These are phyloP conservation scores for Silurus glanis DNA, from an alignment of 2,113 vertebrate species.

Conservation along the genomic window DNA sequence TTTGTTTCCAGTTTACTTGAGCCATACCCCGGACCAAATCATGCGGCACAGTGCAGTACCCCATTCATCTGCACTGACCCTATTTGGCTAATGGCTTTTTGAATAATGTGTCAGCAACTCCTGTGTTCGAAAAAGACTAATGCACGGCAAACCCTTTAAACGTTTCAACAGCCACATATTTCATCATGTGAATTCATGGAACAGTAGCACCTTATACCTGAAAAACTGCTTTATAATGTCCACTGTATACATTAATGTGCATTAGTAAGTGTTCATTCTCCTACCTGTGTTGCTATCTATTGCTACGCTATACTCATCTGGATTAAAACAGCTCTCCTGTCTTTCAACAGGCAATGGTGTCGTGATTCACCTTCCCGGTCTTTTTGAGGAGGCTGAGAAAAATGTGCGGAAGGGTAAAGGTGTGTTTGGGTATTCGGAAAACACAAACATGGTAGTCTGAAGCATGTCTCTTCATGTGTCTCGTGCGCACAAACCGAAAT, in stretches of 20 bases:
- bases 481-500: background rate
- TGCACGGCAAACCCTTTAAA: background rate
- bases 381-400: slow-evolving; percentile 97
- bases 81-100: slow-evolving; percentile 69
- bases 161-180: background rate
- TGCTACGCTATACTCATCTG: too few species aligned
- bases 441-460: background rate
- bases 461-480: background rate
- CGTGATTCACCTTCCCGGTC: slow-evolving; percentile 94
- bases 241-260: background rate
- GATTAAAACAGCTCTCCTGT: background rate
- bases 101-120: slow-evolving; percentile 17
- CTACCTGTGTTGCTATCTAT: background rate
- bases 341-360: slow-evolving; percentile 88
- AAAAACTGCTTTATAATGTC: background rate
- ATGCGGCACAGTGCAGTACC: slow-evolving; percentile 51
- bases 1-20: background rate
- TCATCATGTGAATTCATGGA: background rate
- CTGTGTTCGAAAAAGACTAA: slow-evolving; percentile 8
- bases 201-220: background rate
- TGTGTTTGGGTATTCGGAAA: slow-evolving; percentile 59
- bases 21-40: background rate
- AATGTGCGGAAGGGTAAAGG: slow-evolving; percentile 92
- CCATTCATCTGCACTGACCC: slow-evolving; percentile 65
- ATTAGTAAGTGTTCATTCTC: background rate